Percentiles rank a stretch among this genome's conserved stretches.
Conservation (phyloP, 2,888 invertebrate genomes). For the Leptogaster cylindrica region DNA sequence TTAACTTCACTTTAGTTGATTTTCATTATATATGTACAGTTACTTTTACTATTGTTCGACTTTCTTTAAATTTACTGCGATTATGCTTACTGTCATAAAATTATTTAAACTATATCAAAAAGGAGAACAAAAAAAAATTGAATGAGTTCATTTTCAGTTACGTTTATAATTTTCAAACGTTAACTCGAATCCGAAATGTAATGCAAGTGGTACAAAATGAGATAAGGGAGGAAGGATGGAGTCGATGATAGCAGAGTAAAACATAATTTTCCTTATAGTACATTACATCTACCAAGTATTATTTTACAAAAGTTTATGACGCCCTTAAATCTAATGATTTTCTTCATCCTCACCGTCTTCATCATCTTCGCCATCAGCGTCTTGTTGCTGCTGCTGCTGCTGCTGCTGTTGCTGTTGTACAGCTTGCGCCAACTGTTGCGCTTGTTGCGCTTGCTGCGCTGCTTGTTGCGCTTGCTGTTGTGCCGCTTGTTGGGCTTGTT, state of each 20-base stretch:
- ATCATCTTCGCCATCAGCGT: slow-evolving; percentile 61
- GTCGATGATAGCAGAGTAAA: slow-evolving; percentile 37
- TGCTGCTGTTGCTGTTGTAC: slow-evolving; percentile 55
- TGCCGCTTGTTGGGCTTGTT: slow-evolving; percentile 58
- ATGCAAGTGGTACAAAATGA: background rate
- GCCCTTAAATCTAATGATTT: slow-evolving; percentile 59
- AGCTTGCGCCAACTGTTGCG: slow-evolving; percentile 35
- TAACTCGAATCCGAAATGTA: background rate
- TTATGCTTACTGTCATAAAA: slow-evolving; percentile 15
- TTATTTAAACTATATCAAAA: background rate
- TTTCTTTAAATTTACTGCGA: too few relatives aligned
- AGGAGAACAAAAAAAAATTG: slow-evolving; percentile 1
- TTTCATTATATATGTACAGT: slow-evolving; percentile 24
- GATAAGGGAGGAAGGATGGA: slow-evolving; percentile 24
- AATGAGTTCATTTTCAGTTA: background rate
- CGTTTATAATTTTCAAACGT: background rate
- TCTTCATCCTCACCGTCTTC: slow-evolving; percentile 62
- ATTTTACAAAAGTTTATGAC: slow-evolving; percentile 46
- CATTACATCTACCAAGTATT: slow-evolving; percentile 46
- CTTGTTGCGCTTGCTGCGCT: slow-evolving; percentile 55
- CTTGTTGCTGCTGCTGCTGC: slow-evolving; percentile 52
- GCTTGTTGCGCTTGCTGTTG: slow-evolving; percentile 58
- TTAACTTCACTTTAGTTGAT: slow-evolving; percentile 25
- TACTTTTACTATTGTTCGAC: slow-evolving; percentile 26
- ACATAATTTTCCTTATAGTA: slow-evolving; percentile 46